Base-by-base conservation (phyloP, 2,797 vertebrate genomes). In the Galago senegalensis region DNA sequence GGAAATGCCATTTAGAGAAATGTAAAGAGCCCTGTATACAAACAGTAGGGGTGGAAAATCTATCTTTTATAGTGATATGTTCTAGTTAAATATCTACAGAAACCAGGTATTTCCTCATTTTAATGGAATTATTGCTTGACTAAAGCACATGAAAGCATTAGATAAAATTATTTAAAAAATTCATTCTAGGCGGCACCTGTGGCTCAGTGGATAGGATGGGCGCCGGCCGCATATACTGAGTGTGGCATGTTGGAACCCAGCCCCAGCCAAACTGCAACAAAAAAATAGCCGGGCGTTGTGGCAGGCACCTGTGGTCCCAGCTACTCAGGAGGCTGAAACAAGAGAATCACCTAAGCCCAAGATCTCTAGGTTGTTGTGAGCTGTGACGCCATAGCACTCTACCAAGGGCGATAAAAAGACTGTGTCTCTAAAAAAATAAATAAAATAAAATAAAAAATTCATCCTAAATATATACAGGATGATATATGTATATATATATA, bases 361-460 rank as follows among this genome's bases (percentile, higher is more conserved):
- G 49, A 53, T 14, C 49, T 53, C 1, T 14, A 53, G 49, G 49
- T 53, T 53, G 49, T 5, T 53, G 14, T 16, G 14, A 53, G 3
- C 49, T 53, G 14, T 53, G 49, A 53, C 16, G 14, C 49, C 14
- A 53, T 3, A 16, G 14, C 49, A 53, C 49, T 53, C 49, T 53
- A 53, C 14, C 3, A 4, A 53, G 49, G 49, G 14, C 4, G 1
- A 5, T 14, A 53, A 53, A 53, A 16, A 53, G 14, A 53, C 49
- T 53, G 3, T 53, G 14, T 53, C 49, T 53, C 14, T 16, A 53
- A 53, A 29, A 56, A 76, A 76, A 34, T 82, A n/a, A n/a, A 80
- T 91, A 43, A 87, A 80, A 77, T 69, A 56, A 93, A 56, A 49
- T 92, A 76, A 29, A 56, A 76, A 76, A 25, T 85, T 94, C 92